Conservation (phyloP, 1,140 invertebrate species). For the Chrysomallon squamiferum region DNA sequence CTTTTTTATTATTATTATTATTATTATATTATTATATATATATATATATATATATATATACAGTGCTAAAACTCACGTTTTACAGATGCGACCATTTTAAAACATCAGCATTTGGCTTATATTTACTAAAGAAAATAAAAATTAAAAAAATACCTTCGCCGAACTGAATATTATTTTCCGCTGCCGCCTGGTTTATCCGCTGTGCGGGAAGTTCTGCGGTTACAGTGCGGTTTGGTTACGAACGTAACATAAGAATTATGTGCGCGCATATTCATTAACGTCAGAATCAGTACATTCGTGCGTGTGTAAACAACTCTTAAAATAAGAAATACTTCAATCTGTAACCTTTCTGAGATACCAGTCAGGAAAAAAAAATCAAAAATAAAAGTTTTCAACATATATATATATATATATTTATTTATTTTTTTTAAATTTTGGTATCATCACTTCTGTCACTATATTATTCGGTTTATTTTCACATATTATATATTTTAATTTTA, state of each 20-base stretch:
- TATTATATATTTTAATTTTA: too few relatives aligned
- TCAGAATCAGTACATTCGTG: not conserved
- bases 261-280: not conserved
- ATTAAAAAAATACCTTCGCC: not conserved
- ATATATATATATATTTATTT: too few relatives aligned
- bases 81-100: not conserved
- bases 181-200: not conserved
- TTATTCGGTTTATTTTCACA: not conserved
- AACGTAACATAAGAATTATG: too few relatives aligned
- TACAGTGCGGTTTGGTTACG: too few relatives aligned
- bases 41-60: too few relatives aligned
- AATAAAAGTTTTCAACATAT: too few relatives aligned
- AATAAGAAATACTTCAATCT: not conserved
- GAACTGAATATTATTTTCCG: not conserved
- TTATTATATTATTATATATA: too few relatives aligned
- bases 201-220: too few relatives aligned
- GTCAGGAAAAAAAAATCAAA: too few relatives aligned
- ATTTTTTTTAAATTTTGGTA: not conserved
- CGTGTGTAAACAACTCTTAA: not conserved
- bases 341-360: not conserved
- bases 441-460: not conserved
- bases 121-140: not conserved
- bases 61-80: too few relatives aligned
- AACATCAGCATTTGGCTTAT: not conserved
- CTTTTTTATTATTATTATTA: too few relatives aligned